Base-by-base conservation (phyloP, 2,113 vertebrate species). In the Sander lucioperca region DNA sequence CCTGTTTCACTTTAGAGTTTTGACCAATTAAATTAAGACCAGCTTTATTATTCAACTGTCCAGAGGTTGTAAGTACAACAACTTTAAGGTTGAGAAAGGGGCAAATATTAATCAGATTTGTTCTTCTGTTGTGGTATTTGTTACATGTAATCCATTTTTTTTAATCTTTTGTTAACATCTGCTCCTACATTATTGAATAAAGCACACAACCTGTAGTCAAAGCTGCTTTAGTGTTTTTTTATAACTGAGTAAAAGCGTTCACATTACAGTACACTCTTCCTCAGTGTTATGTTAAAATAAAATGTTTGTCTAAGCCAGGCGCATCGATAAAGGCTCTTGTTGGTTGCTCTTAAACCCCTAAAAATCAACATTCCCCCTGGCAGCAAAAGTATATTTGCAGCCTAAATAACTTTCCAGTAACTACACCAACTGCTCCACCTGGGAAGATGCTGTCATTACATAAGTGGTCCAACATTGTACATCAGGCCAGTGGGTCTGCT, bases 101-200 rank as follows among this genome's bases (percentile, higher is more conserved):
- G 30, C 16, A 21, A 25, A 51, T 53, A 36, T 23, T 23, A 51
- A 53, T 30, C 5, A 51, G 4, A 63, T 39, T 43, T 56, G 48
- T 53, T 69, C 50, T 53, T 45, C 43, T 16, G 1, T 14, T n/a
- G 15, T 65, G 33, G n/a, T 33, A 25, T n/a, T 45, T 15, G n/a
- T 54, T 11, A n/a, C 21, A 25, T 25, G 18, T 48, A 16, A 23
- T 59, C 5, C 0, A 6, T 33, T 36, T 36, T 59, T 3, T 27
- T 27, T 27, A 27, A 48, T 68, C 3, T 3, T n/a, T 45, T 15
- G n/a, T 43, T 25, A 5, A 19, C n/a, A n/a, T 39, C 33, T 71
- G 21, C 13, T 27, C 23, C 67, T 71, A 33, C n/a, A 30, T 69
- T 43, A 78, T 15, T 61, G 9, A 79, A 54, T 19, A n/a, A 27